Evolutionary conservation across 1,140 invertebrate genomes (phyloP).

Genomic region (Panonychus citri): DNA sequence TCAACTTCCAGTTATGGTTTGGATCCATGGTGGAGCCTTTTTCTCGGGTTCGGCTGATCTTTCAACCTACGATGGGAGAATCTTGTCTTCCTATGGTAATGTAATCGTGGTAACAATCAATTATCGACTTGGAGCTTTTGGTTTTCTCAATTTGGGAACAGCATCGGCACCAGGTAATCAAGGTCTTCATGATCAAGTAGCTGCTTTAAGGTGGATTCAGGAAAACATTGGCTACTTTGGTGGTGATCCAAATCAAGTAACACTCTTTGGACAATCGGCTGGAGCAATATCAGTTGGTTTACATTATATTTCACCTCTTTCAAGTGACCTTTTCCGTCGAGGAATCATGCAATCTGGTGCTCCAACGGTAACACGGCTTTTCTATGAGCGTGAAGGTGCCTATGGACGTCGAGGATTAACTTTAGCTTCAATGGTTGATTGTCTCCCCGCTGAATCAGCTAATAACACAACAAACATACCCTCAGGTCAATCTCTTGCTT

Average conservation of each 20-base stretch:
- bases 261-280: slow-evolving; percentile 36
- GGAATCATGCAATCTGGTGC: slow-evolving; percentile 31
- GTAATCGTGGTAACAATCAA: slow-evolving; percentile 31
- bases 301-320: slow-evolving; percentile 28
- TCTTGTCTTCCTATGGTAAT: slow-evolving; percentile 47
- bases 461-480: neutral
- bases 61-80: slow-evolving; percentile 35
- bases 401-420: neutral
- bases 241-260: slow-evolving; percentile 31
- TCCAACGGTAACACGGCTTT: slow-evolving; percentile 20
- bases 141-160: slow-evolving; percentile 6
- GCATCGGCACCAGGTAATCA: slow-evolving; percentile 25
- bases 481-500: neutral
- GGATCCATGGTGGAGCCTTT: slow-evolving; percentile 91
- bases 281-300: slow-evolving; percentile 33
- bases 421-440: neutral
- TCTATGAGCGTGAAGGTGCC: neutral
- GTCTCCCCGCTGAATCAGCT: neutral
- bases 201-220: slow-evolving; percentile 29
- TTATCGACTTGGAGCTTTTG: slow-evolving; percentile 21
- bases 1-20: slow-evolving; percentile 53
- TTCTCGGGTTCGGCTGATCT: slow-evolving; percentile 48
- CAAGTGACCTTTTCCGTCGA: slow-evolving; percentile 19
- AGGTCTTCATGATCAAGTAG: slow-evolving; percentile 47
- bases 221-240: slow-evolving; percentile 31